Conservation (phyloP, 2,113 vertebrate species). For the Coreoperca whiteheadi region DNA sequence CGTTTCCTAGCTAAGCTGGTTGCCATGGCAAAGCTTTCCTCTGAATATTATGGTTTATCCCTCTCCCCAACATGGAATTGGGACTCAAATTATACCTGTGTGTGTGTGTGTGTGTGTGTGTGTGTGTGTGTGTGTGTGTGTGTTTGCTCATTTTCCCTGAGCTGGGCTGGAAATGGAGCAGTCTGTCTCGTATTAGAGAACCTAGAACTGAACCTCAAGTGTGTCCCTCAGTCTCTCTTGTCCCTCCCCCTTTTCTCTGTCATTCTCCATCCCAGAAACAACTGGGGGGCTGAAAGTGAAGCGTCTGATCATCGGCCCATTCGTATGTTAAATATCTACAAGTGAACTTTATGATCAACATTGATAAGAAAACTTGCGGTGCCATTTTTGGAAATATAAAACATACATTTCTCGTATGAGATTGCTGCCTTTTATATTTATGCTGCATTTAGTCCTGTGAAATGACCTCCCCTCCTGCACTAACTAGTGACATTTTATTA, state of each 20-base stretch:
- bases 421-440: background rate
- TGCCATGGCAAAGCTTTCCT: slow-evolving; percentile 68
- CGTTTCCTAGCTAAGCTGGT: slow-evolving; percentile 75
- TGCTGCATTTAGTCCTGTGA: no score
- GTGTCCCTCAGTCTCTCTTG: background rate
- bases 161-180: slow-evolving; percentile 52
- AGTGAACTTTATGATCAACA: background rate
- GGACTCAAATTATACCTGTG: slow-evolving; percentile 51
- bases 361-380: background rate
- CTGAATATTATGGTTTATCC: slow-evolving; percentile 70
- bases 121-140: slow-evolving; percentile 9
- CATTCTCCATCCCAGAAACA: slow-evolving; percentile 7
- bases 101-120: slow-evolving; percentile 21
- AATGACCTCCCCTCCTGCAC: no score
- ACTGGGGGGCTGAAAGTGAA: background rate
- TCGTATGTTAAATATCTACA: background rate
- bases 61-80: slow-evolving; percentile 41
- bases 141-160: slow-evolving; percentile 48
- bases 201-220: slow-evolving; percentile 26
- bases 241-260: background rate
- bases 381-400: background rate
- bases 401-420: background rate
- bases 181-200: slow-evolving; percentile 41
- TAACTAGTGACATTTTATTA: background rate
- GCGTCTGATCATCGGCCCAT: background rate